A percentile compares a stretch with the other conserved stretches of the same genome.
Evolutionary conservation across 2,888 invertebrate genomes (phyloP).

Genomic region (Anthophora plumipes): DNA sequence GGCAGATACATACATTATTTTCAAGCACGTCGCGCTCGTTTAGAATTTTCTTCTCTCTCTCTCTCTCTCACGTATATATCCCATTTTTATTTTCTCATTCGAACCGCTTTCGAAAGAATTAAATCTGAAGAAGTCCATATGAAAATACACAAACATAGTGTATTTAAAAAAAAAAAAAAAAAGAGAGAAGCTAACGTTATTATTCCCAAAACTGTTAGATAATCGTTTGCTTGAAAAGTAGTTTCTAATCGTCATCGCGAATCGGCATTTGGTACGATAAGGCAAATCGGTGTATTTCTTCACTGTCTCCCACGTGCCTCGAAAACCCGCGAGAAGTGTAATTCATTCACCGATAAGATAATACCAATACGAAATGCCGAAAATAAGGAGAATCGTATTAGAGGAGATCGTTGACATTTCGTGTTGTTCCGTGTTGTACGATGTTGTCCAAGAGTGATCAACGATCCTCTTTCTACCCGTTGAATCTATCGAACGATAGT

Average conservation of each 20-base stretch:
- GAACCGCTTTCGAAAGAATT: too few relatives aligned
- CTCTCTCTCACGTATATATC: too few relatives aligned
- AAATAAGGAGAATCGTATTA: slow-evolving; percentile 21
- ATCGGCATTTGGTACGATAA: slow-evolving; percentile 61
- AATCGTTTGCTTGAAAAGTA: background rate
- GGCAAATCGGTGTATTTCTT: slow-evolving; percentile 53
- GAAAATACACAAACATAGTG: too few relatives aligned
- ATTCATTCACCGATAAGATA: slow-evolving; percentile 76
- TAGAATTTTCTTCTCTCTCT: too few relatives aligned
- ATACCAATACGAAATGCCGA: slow-evolving; percentile 46
- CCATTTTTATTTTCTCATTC: too few relatives aligned
- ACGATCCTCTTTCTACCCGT: background rate
- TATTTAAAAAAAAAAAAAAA: too few relatives aligned
- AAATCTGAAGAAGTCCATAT: too few relatives aligned
- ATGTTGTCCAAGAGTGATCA: background rate
- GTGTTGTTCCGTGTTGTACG: slow-evolving; percentile 12
- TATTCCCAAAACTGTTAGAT: too few relatives aligned
- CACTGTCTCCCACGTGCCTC: slow-evolving; percentile 33
- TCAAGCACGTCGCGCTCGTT: background rate
- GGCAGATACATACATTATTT: background rate
- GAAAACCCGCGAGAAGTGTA: slow-evolving; percentile 68
- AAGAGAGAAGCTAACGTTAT: too few relatives aligned
- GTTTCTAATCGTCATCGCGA: slow-evolving; percentile 56
- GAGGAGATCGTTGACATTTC: slow-evolving; percentile 44
- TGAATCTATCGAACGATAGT: background rate